Base-by-base conservation (phyloP, 2,888 invertebrate genomes). In the Ganaspis brasiliensis region DNA sequence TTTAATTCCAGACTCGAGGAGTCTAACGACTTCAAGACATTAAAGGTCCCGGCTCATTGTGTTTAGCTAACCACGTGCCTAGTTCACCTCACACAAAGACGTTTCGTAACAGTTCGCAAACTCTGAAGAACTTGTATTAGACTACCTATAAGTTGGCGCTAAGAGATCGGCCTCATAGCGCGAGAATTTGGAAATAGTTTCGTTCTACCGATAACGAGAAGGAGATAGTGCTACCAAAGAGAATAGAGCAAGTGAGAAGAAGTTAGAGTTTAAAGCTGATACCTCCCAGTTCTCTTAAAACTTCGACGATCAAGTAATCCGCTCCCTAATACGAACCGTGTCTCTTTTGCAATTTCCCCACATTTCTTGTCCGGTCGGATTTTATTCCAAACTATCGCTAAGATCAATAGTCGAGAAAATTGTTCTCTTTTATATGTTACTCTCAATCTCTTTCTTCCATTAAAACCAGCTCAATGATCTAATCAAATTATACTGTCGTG, bases 101-200 rank as follows among this genome's bases (percentile, higher is more conserved):
- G 77, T 78, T 80, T 72, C 76, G 77, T 76, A 80, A 86, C 84
- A 78, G 83, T 84, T 84, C 80, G 77, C 78, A 82, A 86, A 87
- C 86, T 86, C 82, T 75, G 83, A 84, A 85, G 86, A 86, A 86
- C 85, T 88, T 84, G 83, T 86, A 87, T 87, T 88, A 88, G 88
- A 86, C 78, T 82, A 85, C 83, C 86, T 85, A 87, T 88, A 89
- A 90, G 87, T 89, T 88, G 79, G 79, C 79, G 83, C 84, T 85
- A 85, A 86, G 84, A 84, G 85, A 87, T 87, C 84, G 87, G 78
- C 81, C 81, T 82, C 81, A 81, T 84, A 78, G 82, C 59, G 75
- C 70, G 77, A 79, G 81, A 86, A 87, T 87, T 86, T 76, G 79
- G 83, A 82, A 87, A 87, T 87, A 88, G 86, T 88, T 86, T 79